Base-by-base conservation (phyloP, 2,888 invertebrate species). In the Ochropacha duplaris region DNA sequence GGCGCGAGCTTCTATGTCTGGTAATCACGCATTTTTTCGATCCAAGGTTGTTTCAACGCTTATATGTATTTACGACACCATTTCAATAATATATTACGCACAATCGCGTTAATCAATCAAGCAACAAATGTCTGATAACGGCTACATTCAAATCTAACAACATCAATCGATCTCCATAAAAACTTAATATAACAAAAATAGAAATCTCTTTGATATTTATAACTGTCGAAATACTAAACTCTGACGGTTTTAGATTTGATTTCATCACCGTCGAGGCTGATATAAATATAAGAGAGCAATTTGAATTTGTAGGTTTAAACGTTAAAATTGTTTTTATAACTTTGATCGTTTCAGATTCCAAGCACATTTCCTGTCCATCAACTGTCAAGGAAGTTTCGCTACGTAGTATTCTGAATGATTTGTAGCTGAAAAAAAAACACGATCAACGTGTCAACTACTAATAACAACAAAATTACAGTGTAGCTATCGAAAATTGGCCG, bases 401-500 rank as follows among this genome's bases (percentile, higher is more conserved):
- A 19, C 9, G 44, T 19, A 9, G 19, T n/a, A 9, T 44, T 19
- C n/a, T 36, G 5, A 6, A 1, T 31, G 31, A 4, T 39, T n/a
- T 39, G 16, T 16, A 39, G 19, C 44, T 19, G 34, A 5, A n/a
- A 6, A 36, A 14, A 36, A 36, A 36, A 36, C n/a, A 12, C 31
- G 36, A 4, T n/a, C 36, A 36, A 1, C n/a, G 36, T 0, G 9
- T 19, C 9, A 19, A 9, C 19, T 36, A n/a, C n/a, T n/a, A 8
- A 44, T 44, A n/a, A 19, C 16, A 9, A 44, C n/a, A 19, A n/a
- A 19, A 19, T 9, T 19, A 44, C 44, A 16, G 44, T 5, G 67
- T 60, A 58, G 57, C 55, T 61, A 57, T 65, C 50, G 58, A 66
- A 69, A 71, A 70, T 39, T 57, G 55, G 31, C 12, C 11, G 65